Percentiles rank a stretch among this genome's conserved stretches.
phyloP scores from a whole-genome alignment of 2,797 vertebrate genomes.

The Chelidonichthys spinosus region DNA sequence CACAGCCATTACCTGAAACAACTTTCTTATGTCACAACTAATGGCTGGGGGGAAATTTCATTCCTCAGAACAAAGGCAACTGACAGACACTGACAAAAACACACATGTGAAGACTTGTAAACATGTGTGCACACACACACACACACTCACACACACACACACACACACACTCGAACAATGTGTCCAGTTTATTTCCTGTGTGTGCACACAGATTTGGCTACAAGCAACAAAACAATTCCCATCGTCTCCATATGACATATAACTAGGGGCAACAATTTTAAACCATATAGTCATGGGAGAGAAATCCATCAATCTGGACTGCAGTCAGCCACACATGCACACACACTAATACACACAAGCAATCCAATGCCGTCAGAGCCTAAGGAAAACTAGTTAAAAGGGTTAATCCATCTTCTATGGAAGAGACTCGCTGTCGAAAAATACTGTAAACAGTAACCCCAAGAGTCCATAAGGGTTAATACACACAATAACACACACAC shows the following conservation, averaged over 20 bases:
- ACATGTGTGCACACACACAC: not conserved
- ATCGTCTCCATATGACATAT: constrained; percentile 51
- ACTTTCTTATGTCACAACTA: constrained; percentile 66
- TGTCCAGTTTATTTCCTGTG: constrained; percentile 25
- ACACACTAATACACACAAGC: constrained; percentile 16
- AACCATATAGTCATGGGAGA: constrained; percentile 55
- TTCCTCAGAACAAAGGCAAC: constrained; percentile 57
- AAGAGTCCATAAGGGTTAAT: constrained; percentile 46
- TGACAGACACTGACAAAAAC: constrained; percentile 41
- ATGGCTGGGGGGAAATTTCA: constrained; percentile 63
- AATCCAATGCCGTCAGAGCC: constrained; percentile 47
- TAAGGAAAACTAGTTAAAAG: constrained; percentile 65
- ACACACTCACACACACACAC: not conserved
- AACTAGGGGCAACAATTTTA: constrained; percentile 57
- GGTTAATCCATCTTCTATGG: constrained; percentile 71
- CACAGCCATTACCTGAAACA: constrained; percentile 70
- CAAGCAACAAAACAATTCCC: constrained; percentile 50
- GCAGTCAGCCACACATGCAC: not conserved
- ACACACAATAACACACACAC: constrained; percentile 1
- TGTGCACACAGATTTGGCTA: constrained; percentile 35
- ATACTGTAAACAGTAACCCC: constrained; percentile 52
- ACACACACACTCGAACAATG: constrained; percentile 4
- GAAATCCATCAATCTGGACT: constrained; percentile 61
- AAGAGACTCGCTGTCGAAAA: constrained; percentile 44
- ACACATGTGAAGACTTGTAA: constrained; percentile 21